phyloP scores from a whole-genome alignment of 1,140 invertebrate genomes.

The Drosophila sproati region DNA sequence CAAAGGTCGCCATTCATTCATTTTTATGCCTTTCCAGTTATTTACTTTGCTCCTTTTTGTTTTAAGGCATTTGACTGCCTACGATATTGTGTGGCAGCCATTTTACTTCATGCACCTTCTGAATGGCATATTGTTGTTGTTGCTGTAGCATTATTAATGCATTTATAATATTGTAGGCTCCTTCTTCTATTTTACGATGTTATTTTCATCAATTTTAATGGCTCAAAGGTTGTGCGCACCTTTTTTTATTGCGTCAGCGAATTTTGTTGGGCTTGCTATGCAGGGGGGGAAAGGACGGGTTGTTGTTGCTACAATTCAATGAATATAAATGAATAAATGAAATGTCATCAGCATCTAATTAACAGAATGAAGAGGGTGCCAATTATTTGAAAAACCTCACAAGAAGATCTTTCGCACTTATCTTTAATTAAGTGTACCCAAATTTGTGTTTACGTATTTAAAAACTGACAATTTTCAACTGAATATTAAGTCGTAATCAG shows the following conservation, averaged over 20 bases:
- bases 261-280: conserved; percentile 2
- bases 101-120: conserved; percentile 34
- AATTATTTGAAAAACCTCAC: not conserved
- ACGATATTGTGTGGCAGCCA: conserved; percentile 26
- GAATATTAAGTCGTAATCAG: not conserved
- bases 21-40: conserved; percentile 54
- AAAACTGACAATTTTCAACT: not conserved
- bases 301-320: conserved; percentile 37
- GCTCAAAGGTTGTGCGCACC: not conserved
- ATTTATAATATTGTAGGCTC: conserved; percentile 58
- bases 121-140: conserved; percentile 47
- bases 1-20: conserved; percentile 53
- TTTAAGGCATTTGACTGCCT: conserved; percentile 43
- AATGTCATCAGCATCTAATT: conserved; percentile 51
- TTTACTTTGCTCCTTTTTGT: conserved; percentile 49
- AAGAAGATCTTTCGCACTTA: not conserved
- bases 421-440: not conserved
- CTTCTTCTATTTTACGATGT: conserved; percentile 46
- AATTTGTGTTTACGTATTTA: not conserved
- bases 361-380: conserved; percentile 3
- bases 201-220: conserved; percentile 58
- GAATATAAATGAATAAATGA: conserved; percentile 67
- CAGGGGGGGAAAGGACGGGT: not conserved
- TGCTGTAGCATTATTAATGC: conserved; percentile 67
- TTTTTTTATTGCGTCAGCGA: conserved; percentile 52